Base-by-base conservation (phyloP, 2,113 vertebrate species). In the Nerophis ophidion region DNA sequence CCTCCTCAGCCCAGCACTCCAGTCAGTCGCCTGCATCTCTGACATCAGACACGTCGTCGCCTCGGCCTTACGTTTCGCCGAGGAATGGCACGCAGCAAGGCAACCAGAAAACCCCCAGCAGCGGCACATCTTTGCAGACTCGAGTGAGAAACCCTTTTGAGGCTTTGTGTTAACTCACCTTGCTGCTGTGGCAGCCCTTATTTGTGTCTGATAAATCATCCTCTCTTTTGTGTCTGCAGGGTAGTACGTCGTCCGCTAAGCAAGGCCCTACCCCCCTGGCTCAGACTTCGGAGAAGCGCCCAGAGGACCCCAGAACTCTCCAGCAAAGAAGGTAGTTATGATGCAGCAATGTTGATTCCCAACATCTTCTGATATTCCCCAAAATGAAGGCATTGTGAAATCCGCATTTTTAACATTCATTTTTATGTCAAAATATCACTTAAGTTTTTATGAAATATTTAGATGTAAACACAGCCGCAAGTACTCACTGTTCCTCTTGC, bases 1-100 rank as follows among this genome's bases (percentile, higher is more conserved):
- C 48, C 33, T 45, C 40, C 73, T 50, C 84, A 97, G 96, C 94
- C 75, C 95, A 93, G 74, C 93, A 95, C 87, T 94, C 95, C 71
- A 96, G 92, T 80, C 97, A 98, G 82, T 98, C 96, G 61, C 97
- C 96, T 5, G 92, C 95, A 90, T 99, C 96, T 67, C 83, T 97
- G 86, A 93, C 95, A 13, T 96, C 96, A 15, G 97, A 99, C 72
- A 93, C 95, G 36, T 97, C 95, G 52, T 98, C 97, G 0, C 97
- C 97, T 38, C 93, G 94, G 79, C 96, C 97, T 0, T 98, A 98
- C 2, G 92, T 97, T 36, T 99, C 97, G 36, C 97, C 97, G 26
- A 90, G 93, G 70, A 96, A 97, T 83, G 95, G 95, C 86, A 97
- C 95, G 26, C 94, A 95, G 3, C 97, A 99, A 69, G 94, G 91